Evolutionary conservation across 2,113 vertebrate genomes (phyloP).

Genomic region (Vidua chalybeata): DNA sequence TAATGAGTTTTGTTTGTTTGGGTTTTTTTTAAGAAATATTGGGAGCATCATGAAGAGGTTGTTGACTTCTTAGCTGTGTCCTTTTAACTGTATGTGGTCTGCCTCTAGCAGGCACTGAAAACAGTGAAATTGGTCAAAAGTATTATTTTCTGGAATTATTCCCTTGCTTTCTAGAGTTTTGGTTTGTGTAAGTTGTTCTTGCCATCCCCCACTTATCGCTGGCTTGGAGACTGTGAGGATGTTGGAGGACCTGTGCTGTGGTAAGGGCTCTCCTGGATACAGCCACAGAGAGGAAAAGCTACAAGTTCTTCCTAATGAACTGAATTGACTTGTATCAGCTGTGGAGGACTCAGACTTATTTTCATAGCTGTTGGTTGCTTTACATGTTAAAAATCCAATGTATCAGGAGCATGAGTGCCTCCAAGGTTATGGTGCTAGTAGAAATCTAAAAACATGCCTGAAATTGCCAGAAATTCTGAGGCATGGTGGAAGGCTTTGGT

Average conservation of each 20-base stretch:
- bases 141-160: background rate
- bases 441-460: background rate
- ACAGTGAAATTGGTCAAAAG: background rate
- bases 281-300: background rate
- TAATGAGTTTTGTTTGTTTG: background rate
- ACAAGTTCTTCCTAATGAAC: background rate
- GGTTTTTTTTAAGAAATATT: background rate
- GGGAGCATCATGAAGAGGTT: background rate
- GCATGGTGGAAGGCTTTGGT: background rate
- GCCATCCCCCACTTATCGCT: fast-evolving
- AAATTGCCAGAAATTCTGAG: background rate
- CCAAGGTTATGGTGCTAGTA: background rate
- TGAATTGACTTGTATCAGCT: background rate
- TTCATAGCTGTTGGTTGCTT: background rate
- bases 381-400: background rate
- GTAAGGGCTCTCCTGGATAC: background rate
- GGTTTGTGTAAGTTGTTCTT: background rate
- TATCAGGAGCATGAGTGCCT: background rate
- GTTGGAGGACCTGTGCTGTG: background rate
- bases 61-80: background rate
- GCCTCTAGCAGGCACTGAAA: background rate
- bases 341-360: background rate
- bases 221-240: background rate
- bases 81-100: background rate
- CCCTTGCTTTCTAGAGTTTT: background rate